Evolutionary conservation across 2,888 invertebrate species (phyloP), one percentile per base, ranked within the genome.

Genomic region (Papilio elwesi): DNA sequence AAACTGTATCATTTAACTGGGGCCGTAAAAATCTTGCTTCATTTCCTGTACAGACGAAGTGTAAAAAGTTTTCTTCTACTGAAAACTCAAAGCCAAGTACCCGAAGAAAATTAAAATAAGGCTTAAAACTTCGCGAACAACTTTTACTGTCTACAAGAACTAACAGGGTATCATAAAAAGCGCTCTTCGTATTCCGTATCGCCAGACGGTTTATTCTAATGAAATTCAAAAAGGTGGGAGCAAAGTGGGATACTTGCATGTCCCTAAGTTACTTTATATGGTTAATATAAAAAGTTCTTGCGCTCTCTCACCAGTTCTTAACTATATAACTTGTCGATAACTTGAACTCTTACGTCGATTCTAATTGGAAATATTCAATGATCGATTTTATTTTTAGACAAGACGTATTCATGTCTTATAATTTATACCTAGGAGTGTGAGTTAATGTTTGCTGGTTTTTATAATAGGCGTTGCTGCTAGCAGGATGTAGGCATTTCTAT

Each of bases 91-190:
- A 65, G 73, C 55, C 68, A 76, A 77, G 76, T 84, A 83, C 82
- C 85, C 85, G 82, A 84, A 83, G 87, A 88, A 92, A 92, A 93
- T 93, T 92, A 93, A 93, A 93, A 91, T 91, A 89, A 89, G 91
- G 88, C 88, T 88, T 88, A 83, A 87, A 91, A 90, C 86, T 91
- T 87, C 85, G 81, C 86, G 87, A 85, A 76, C 88, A 88, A 91
- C 86, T 90, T 90, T 89, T 87, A 89, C 85, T 87, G 87, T 86
- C 87, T 87, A 84, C 83, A 78, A 83, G 82, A 78, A 78, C 79
- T 82, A 83, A 86, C 85, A 75, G 82, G 81, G 80, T 76, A 81
- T 85, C 87, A 83, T 89, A 89, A 91, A 92, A 91, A 90, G 83
- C 83, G 81, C 83, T 82, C 80, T 83, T 85, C 86, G 86, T 86